These are phyloP conservation scores for Chelonus insularis DNA, from an alignment of 1,140 invertebrate genomes.

Conservation along the genomic window DNA sequence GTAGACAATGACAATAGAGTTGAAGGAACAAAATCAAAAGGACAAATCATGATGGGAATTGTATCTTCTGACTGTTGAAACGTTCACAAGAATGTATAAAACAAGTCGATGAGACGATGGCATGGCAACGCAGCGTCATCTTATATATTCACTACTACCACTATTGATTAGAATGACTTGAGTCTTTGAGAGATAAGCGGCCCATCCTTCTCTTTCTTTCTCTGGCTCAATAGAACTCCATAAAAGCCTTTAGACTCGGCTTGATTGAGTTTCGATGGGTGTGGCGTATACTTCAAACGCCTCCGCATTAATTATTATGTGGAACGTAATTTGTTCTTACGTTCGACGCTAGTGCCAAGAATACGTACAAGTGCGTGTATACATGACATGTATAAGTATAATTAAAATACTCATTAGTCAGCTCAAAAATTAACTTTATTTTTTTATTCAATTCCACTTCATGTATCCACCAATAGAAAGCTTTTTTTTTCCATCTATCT, in stretches of 20 bases:
- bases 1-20: no score
- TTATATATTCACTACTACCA: slow-evolving; percentile 24
- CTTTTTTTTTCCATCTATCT: no score
- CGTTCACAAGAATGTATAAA: not conserved
- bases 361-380: not conserved
- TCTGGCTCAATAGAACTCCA: slow-evolving; percentile 2
- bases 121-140: slow-evolving; percentile 29
- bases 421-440: no score
- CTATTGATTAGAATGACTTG: slow-evolving; percentile 40
- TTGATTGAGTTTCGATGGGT: slow-evolving; percentile 37
- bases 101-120: slow-evolving; percentile 3
- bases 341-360: not conserved
- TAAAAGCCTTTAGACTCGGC: slow-evolving; percentile 22
- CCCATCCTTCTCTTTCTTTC: slow-evolving; percentile 6
- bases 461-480: not conserved
- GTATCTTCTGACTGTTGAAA: no score
- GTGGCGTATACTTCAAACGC: slow-evolving; percentile 33
- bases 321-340: slow-evolving; percentile 20
- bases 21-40: no score
- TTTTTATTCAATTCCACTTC: not conserved
- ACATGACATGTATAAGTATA: not conserved
- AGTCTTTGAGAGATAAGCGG: slow-evolving; percentile 32
- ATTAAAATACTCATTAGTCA: not conserved
- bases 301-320: slow-evolving; percentile 33
- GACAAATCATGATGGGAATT: no score